Evolutionary conservation across 1,140 invertebrate genomes (phyloP).

Genomic region (Limonius californicus): DNA sequence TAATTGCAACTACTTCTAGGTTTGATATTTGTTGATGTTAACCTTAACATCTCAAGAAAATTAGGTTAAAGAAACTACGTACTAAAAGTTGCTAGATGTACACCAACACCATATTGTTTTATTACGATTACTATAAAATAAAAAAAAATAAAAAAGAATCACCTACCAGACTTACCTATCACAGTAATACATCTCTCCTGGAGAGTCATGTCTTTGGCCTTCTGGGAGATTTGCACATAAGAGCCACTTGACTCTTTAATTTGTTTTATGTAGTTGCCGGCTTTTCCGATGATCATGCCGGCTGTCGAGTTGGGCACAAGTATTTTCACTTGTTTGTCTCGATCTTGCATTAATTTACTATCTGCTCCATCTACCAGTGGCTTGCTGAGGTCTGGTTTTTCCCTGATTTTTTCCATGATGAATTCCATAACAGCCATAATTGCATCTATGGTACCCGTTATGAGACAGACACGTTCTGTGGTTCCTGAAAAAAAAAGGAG

Average conservation of each 20-base stretch:
- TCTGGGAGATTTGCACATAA: constrained; percentile 98
- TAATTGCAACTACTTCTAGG: too few species aligned
- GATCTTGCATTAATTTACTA: constrained; percentile 67
- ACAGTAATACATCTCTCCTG: constrained; percentile 97
- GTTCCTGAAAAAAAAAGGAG: constrained; percentile 71
- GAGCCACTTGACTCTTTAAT: constrained; percentile 97
- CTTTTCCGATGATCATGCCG: constrained; percentile 99
- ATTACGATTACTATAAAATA: not conserved
- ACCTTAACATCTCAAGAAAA: too few species aligned
- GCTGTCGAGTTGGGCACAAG: constrained; percentile 97
- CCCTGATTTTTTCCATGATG: constrained; percentile 97
- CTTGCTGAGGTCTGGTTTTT: constrained; percentile 92
- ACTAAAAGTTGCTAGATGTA: too few species aligned
- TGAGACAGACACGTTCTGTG: constrained; percentile 93
- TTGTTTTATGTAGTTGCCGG: constrained; percentile 95
- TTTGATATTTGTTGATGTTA: too few species aligned
- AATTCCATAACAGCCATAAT: constrained; percentile 93
- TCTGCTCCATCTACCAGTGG: constrained; percentile 66
- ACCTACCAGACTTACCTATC: constrained; percentile 79
- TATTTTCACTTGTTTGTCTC: constrained; percentile 92
- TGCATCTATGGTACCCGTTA: constrained; percentile 89
- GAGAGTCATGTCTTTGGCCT: constrained; percentile 93
- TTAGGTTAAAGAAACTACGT: too few species aligned
- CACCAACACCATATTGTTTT: too few species aligned
- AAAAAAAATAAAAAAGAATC: too few species aligned